Evolutionary conservation across 2,113 vertebrate species (phyloP).

Genomic region (Hyperoodon ampullatus): DNA sequence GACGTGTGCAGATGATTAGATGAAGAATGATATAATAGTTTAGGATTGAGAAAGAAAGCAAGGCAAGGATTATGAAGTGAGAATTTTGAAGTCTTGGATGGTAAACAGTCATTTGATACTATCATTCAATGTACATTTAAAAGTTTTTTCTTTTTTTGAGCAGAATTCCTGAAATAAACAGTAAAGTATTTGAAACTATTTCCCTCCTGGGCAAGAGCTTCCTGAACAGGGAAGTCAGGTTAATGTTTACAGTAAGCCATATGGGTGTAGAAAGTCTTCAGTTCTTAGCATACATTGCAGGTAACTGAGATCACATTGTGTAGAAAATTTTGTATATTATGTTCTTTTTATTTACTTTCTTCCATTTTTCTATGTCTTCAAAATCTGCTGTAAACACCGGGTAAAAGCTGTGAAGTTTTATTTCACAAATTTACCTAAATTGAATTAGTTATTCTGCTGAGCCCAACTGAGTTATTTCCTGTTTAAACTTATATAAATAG

Average conservation of each 20-base stretch:
- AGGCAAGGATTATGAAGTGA: neutral
- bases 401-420: neutral
- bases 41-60: neutral
- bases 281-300: neutral
- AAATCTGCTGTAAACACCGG: neutral
- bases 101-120: neutral
- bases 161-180: neutral
- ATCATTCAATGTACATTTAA: neutral
- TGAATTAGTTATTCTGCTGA: neutral
- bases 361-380: neutral
- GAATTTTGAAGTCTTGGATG: neutral
- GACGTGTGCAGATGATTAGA: neutral
- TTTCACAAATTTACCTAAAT: neutral
- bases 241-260: neutral
- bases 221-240: neutral
- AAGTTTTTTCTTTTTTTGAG: neutral
- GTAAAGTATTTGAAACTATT: neutral
- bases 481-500: neutral
- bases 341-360: constrained; percentile 19
- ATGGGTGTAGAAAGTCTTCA: neutral
- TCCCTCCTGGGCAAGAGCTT: neutral
- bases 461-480: neutral
- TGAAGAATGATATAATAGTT: neutral
- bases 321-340: neutral
- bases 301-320: neutral